These are phyloP conservation scores for Benitochromis conjunctus DNA, from an alignment of 2,113 vertebrate genomes.

Conservation along the genomic window DNA sequence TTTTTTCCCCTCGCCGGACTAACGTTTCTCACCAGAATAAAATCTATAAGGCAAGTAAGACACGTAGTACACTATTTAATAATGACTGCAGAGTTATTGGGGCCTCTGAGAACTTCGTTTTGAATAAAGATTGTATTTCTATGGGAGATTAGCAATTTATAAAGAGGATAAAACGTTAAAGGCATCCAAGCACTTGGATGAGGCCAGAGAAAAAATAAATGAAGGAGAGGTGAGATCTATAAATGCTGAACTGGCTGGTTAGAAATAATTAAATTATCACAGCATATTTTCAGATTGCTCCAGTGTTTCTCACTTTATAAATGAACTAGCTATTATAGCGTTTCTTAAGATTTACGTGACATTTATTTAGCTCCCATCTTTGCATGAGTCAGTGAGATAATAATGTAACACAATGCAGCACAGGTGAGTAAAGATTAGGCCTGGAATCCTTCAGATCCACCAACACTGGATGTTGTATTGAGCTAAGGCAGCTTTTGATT, in stretches of 20 bases:
- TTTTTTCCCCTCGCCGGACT: neutral
- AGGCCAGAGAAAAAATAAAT: neutral
- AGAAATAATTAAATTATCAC: neutral
- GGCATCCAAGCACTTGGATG: neutral
- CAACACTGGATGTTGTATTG: neutral
- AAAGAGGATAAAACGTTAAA: neutral
- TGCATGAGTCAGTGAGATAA: neutral
- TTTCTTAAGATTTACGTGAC: neutral
- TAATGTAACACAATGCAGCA: neutral
- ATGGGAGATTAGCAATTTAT: neutral
- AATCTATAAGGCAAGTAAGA: neutral
- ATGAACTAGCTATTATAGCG: neutral
- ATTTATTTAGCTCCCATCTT: neutral
- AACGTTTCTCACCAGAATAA: neutral
- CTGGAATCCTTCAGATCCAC: neutral
- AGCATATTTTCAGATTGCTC: neutral
- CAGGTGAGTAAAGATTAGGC: neutral
- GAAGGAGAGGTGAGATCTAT: neutral
- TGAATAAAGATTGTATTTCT: neutral
- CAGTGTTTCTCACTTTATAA: neutral
- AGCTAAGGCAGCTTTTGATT: neutral
- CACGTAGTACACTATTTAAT: neutral
- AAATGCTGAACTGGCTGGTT: neutral
- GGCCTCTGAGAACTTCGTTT: neutral
- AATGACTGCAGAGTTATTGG: neutral